A percentile compares a stretch with the other conserved stretches of the same genome.
Evolutionary conservation across 2,888 invertebrate species (phyloP).

Genomic region (Trimorus sp.): DNA sequence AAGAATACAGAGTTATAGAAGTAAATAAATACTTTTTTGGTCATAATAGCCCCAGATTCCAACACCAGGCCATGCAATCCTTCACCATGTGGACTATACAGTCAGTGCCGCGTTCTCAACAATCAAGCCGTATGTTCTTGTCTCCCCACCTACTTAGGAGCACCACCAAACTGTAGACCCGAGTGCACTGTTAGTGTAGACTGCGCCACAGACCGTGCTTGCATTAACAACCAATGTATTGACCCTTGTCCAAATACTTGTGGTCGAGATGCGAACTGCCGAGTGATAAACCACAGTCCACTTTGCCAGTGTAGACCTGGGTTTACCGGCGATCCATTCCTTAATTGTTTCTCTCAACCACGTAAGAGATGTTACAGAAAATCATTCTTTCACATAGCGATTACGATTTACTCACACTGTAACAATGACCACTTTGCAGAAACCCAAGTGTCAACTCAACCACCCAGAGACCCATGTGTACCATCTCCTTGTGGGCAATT

Average conservation of each 20-base stretch:
- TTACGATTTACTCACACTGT: too few species aligned
- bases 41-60: constrained; percentile 21
- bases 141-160: constrained; percentile 83
- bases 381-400: too few species aligned
- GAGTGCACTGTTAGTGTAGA: constrained; percentile 91
- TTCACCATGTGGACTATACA: constrained; percentile 78
- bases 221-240: constrained; percentile 90
- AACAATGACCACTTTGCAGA: constrained; percentile 16
- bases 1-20: background rate
- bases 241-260: constrained; percentile 82
- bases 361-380: constrained; percentile 68
- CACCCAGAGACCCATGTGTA: constrained; percentile 84
- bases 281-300: constrained; percentile 91
- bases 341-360: constrained; percentile 83
- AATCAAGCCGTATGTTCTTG: constrained; percentile 87
- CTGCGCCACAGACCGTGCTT: constrained; percentile 88
- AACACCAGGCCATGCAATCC: constrained; percentile 77
- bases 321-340: constrained; percentile 87
- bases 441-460: constrained; percentile 78
- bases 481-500: constrained; percentile 85
- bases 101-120: constrained; percentile 88
- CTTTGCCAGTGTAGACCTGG: constrained; percentile 91
- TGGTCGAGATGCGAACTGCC: constrained; percentile 88
- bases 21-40: background rate
- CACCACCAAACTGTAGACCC: constrained; percentile 88